These are phyloP conservation scores for Microtus ochrogaster DNA, from an alignment of 2,113 vertebrate species.

Conservation along the genomic window DNA sequence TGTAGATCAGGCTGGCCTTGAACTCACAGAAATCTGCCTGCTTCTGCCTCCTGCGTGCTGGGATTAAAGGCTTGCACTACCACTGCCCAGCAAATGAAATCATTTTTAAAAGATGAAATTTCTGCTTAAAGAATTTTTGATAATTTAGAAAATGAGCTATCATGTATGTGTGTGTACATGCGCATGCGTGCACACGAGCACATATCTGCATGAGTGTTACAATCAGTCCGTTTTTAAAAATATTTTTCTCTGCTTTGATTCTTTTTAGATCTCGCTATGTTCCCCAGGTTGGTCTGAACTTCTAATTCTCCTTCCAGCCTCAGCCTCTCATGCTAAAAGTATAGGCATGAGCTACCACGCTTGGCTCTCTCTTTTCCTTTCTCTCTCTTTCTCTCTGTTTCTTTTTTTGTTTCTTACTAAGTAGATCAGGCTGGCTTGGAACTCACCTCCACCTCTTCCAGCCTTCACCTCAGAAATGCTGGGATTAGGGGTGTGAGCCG, in stretches of 20 bases:
- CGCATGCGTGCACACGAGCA: background rate
- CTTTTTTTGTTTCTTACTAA: background rate
- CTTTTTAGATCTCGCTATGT: background rate
- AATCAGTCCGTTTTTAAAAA: constrained; percentile 36
- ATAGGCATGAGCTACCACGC: background rate
- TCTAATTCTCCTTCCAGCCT: background rate
- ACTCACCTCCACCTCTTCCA: background rate
- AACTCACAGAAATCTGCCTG: no score
- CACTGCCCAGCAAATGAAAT: background rate
- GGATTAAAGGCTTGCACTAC: no score
- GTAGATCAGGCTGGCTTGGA: background rate
- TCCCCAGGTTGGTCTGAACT: background rate
- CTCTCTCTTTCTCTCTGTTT: no score
- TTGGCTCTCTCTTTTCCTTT: background rate
- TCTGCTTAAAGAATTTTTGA: constrained; percentile 41
- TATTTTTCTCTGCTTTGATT: background rate
- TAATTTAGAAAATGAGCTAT: constrained; percentile 56
- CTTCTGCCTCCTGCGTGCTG: no score
- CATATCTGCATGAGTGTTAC: background rate
- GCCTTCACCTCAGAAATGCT: background rate
- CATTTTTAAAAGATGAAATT: constrained; percentile 49
- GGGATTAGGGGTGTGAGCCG: background rate
- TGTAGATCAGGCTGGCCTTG: no score
- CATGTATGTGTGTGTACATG: background rate
- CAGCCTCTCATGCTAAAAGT: background rate